Conservation (phyloP, 2,797 vertebrate species). For the Macrochelys suwanniensis region DNA sequence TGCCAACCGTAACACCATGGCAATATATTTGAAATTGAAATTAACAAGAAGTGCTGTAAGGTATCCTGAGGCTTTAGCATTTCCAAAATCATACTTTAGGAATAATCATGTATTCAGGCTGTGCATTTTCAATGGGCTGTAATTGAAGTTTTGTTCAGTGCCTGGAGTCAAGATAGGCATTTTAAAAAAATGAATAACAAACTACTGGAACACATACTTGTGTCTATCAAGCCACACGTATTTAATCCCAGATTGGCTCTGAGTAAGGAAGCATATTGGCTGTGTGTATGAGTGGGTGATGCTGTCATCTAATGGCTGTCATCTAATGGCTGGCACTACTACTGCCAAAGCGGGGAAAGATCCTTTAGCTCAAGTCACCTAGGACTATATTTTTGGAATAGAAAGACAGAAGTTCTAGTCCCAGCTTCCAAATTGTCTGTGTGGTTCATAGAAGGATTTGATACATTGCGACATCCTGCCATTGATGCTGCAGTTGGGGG, state of each 20-base stretch:
- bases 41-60: background rate
- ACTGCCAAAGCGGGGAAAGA: background rate
- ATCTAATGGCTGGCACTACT: background rate
- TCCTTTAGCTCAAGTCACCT: background rate
- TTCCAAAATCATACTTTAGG: background rate
- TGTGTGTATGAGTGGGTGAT: background rate
- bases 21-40: constrained; percentile 60
- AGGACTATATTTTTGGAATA: background rate
- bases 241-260: no score
- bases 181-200: background rate
- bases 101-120: background rate
- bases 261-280: background rate
- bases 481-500: background rate
- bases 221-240: background rate
- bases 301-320: background rate
- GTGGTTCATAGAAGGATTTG: background rate
- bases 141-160: background rate
- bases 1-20: constrained; percentile 58
- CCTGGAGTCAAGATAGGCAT: background rate
- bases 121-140: background rate
- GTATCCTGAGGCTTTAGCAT: background rate
- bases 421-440: no score
- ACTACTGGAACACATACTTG: accelerated
- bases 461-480: background rate
- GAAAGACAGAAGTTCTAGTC: background rate